Base-by-base conservation (phyloP, 2,888 invertebrate genomes). In the Stenichneumon culpator region DNA sequence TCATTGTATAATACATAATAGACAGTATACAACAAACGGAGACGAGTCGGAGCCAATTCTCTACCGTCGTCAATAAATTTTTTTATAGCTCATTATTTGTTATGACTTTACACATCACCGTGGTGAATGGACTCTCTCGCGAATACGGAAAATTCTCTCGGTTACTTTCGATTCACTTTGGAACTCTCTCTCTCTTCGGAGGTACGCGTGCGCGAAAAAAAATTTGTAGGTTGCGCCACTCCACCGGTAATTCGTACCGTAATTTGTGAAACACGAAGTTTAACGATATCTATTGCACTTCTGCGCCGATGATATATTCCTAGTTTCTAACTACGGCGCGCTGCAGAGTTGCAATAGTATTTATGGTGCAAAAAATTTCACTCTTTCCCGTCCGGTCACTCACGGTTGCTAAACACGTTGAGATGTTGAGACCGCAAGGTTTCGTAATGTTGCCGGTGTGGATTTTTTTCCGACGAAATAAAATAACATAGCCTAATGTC, bases 11-110 rank as follows among this genome's bases (percentile, higher is more conserved):
- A 47, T 6, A 47, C 7, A 63, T 14, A 73, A 39, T 57, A 22
- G 19, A 19, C 19, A 52, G 44, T 52, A 11, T 14, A 22, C 57
- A 7, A 5, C 57, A 4, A 25, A 57, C 14, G 14, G 22, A 25
- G 25, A 57, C 57, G 57, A 22, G 19, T 54, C 19, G 19, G 7
- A 9, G 54, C 14, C 32, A 32, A n/a, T 52, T 68, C 6, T 25
- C 32, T 36, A 28, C 7, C 70, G 28, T n/a, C n/a, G 25, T 44
- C 70, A 36, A 70, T 70, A 70, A 70, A 57, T 25, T 25, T 70
- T 70, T 22, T 54, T 54, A 32, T 7, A 19, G 28, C 52, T 52
- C 25, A 57, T 25, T 19, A 57, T 57, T 57, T 22, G 16, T 25
- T 11, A 57, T 25, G 57, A 57, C 57, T 57, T 22, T 14, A 25